Base-by-base conservation (phyloP, 1,140 invertebrate species). In the Patella vulgata region DNA sequence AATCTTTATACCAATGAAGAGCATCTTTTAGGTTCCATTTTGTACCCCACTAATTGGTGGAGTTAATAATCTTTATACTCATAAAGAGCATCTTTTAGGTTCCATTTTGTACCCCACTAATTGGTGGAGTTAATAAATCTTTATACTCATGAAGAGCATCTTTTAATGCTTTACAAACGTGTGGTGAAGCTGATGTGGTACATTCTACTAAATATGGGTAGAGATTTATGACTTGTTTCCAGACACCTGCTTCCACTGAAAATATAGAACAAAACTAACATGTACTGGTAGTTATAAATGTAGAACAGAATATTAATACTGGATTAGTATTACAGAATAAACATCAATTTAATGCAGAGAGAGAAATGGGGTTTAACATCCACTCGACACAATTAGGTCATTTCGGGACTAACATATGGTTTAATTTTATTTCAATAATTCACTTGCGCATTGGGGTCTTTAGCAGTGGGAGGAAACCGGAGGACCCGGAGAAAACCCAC, bases 201-300 rank as follows among this genome's bases (percentile, higher is more conserved):
- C 94, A 94, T 75, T 94, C 91, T 14, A 97, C 95, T 60, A 98
- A 86, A 80, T 90, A 90, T 1, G 95, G 95, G 86, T 97, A 98
- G 11, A 98, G 82, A 30, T 88, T 89, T 71, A 98, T 96, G 31
- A 98, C 82, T 79, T 97, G 94, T 74, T 93, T 89, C 96, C 96
- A 98, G 0, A 96, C 93, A 23, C 89, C 90, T 67, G 88, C 87
- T 76, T 95, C 94, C 59, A 96, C 94, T 93, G 74, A 31, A 77
- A 73, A 40, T 64, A 42, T 62, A 25, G n/a, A 25, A 48, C 44
- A 36, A 9, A 50, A 36, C 14, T 36, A 36, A 36, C 14, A 8
- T 14, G 14, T 36, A 8, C 6, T 36, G 33, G 33, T n/a, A n/a
- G n/a, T n/a, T n/a, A n/a, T n/a, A n/a, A n/a, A n/a, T n/a, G n/a